Percentiles rank a stretch among this genome's conserved stretches.
Evolutionary conservation across 2,888 invertebrate species (phyloP).

Genomic region (Synergus umbraculus): DNA sequence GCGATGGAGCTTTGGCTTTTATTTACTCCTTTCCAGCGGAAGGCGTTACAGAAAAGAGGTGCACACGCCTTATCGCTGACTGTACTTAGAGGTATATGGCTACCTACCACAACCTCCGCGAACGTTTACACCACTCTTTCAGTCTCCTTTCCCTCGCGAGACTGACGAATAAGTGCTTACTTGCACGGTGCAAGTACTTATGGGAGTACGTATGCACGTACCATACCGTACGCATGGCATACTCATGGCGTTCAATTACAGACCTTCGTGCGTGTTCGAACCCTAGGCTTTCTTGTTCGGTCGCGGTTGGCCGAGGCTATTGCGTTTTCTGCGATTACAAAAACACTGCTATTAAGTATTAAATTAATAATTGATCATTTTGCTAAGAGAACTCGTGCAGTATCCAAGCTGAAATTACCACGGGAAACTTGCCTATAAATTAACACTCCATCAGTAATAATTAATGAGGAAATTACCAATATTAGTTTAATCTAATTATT

Average conservation of each 20-base stretch:
- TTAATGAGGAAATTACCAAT: constrained; percentile 10
- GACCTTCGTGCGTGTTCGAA: constrained; percentile 21
- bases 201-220: constrained; percentile 9
- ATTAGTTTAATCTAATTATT: constrained; percentile 7
- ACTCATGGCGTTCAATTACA: constrained; percentile 33
- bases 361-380: constrained; percentile 29
- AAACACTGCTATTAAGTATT: constrained; percentile 8
- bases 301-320: not conserved
- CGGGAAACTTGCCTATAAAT: constrained; percentile 5
- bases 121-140: constrained; percentile 39
- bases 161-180: constrained; percentile 18
- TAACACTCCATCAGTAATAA: constrained; percentile 21
- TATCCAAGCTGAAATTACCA: constrained; percentile 7
- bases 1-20: constrained; percentile 30
- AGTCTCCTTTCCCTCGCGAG: constrained; percentile 23
- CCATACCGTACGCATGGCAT: constrained; percentile 2
- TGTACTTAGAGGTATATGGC: constrained; percentile 37
- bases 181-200: constrained; percentile 6
- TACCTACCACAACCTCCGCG: constrained; percentile 38
- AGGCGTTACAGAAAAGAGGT: constrained; percentile 39
- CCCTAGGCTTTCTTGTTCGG: not conserved
- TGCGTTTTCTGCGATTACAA: constrained; percentile 7
- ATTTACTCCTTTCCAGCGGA: constrained; percentile 27
- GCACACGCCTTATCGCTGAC: constrained; percentile 39
- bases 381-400: not conserved